Base-by-base conservation (phyloP, 2,113 vertebrate species). In the Carlito syrichta region DNA sequence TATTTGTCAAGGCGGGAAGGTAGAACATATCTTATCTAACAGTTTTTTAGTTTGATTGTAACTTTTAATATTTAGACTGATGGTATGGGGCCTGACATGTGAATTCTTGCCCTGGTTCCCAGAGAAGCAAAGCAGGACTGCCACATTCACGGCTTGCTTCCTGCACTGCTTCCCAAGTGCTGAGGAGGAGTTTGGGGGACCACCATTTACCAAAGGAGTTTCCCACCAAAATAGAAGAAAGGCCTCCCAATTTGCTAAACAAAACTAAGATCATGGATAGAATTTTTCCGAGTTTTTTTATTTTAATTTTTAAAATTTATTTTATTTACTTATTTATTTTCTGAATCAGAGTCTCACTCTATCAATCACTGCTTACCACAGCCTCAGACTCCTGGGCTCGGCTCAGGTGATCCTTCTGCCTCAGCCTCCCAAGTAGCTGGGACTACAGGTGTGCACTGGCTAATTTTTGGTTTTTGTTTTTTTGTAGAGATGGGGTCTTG, bases 11-110 rank as follows among this genome's bases (percentile, higher is more conserved):
- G 50, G 48, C 58, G 48, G 30, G 73, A 85, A 88, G 86, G 27
- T 86, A 76, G 66, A 86, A 83, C 30, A 56, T 86, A 89, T 94
- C 92, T 96, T 86, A 92, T 71, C 84, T 78, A 83, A 83, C 62
- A 50, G 50, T 87, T 74, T 91, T 30, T 96, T 50, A 76, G 27
- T 84, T 69, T 90, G 96, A 82, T 76, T 60, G 71, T 94, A 94
- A 94, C 30, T 58, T 92, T 82, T 78, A 60, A 86, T 87, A 56
- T 81, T 79, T 60, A 89, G 94, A 92, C 74, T 90, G 88, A 90
- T 68, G 85, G 89, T 22, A 54, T 69, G 78, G 45, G 58, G 88
- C 87, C 68, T 52, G 19, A 60, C 54, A 25, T 52, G 93, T 52
- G n/a, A 43, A 32, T 48, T 85, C 87, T 87, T 58, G 25, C 74